Evolutionary conservation across 2,113 vertebrate genomes (phyloP), one percentile per base, ranked within the genome.

Genomic region (Callospermophilus lateralis): DNA sequence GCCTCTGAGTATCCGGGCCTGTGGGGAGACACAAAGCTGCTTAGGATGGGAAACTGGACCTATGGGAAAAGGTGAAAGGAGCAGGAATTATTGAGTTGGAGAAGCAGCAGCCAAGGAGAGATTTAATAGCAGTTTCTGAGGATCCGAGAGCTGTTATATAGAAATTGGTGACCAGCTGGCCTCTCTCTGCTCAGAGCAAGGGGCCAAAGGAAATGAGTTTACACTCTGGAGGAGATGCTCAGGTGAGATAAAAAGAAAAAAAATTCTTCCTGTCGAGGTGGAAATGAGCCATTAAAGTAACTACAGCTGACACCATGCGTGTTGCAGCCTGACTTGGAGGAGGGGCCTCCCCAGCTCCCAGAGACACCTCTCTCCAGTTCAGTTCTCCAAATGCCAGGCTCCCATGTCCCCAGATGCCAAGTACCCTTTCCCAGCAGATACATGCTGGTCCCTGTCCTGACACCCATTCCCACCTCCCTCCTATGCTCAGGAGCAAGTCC

Each of bases 151-250:
- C 72, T 94, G 93, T 94, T 83, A 86, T 37, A 83, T 22, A 85
- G 89, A 96, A 95, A 91, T 24, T 61, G 84, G 96, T 86, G 78
- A 96, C 92, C 78, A 51, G 83, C 67, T 93, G 95, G 78, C 87
- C 86, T 87, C 30, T 89, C n/a, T 87, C 92, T 34, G 83, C 92
- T 94, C 92, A 55, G 95, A 81, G 89, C 73, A 96, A 0, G 17
- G 65, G 79, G 67, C 48, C 58, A 85, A 58, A 94, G 84, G 83
- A 93, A 95, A 95, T 89, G 78, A 95, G 83, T 96, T 92, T 89
- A 86, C 34, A 77, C 12, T 81, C 72, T 37, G 3, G 42, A 86
- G 68, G 68, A 94, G 83, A 93, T 83, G 87, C 51, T 95, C 78
- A n/a, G 80, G 53, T 95, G 65, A 84, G 22, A 95, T 92, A 58